These are phyloP conservation scores for Chaetodon trifascialis DNA, from an alignment of 2,113 vertebrate species.

Conservation along the genomic window DNA sequence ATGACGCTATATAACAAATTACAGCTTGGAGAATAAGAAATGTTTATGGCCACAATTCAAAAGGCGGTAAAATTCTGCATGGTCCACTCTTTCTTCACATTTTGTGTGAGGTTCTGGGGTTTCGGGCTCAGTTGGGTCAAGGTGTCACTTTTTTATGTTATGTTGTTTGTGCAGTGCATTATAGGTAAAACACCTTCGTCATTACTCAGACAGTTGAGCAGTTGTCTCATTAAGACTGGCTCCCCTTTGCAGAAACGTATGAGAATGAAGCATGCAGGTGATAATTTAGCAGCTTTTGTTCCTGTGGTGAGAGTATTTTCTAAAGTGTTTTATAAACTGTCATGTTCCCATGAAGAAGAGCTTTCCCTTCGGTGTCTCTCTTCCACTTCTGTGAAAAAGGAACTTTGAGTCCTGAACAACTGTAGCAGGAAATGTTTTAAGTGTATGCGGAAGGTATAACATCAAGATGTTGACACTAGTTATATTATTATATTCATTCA, in stretches of 20 bases:
- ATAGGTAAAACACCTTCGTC: neutral
- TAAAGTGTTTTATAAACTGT: constrained; percentile 11
- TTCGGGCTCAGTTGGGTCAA: neutral
- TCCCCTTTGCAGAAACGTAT: neutral
- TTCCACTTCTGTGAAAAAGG: neutral
- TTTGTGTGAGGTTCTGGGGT: too few species aligned
- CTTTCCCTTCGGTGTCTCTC: neutral
- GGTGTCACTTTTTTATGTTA: neutral
- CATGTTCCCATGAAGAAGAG: neutral
- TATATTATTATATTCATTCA: neutral
- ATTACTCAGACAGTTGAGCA: neutral
- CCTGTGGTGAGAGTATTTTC: neutral
- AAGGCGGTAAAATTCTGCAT: neutral
- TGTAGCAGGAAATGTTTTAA: neutral
- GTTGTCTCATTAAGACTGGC: neutral
- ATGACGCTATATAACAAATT: neutral
- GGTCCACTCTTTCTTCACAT: too few species aligned
- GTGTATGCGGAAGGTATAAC: neutral
- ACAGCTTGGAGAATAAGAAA: neutral
- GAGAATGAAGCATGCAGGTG: neutral
- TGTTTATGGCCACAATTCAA: neutral
- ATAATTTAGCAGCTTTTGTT: constrained; percentile 6
- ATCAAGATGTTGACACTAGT: neutral
- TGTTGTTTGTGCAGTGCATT: neutral
- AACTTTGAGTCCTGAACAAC: neutral